phyloP scores from a whole-genome alignment of 2,113 vertebrate species.

The Rhadina sibilatrix region DNA sequence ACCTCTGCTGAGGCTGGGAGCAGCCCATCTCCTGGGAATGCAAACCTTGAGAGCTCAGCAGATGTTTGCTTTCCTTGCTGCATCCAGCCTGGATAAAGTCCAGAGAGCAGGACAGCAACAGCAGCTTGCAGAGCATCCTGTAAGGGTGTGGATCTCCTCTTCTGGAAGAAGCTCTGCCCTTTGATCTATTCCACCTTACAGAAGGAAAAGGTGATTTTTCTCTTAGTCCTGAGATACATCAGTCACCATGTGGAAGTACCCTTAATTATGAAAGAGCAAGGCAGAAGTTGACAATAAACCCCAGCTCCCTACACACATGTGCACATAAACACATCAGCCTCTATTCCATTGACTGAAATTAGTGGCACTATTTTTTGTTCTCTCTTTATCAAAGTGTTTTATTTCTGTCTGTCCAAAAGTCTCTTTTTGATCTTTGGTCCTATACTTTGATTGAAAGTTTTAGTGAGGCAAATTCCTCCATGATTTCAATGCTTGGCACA shows the following conservation, averaged over 20 bases:
- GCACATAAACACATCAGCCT: neutral
- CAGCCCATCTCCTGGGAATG: neutral
- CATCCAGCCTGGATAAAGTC: neutral
- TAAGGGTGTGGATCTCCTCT: neutral
- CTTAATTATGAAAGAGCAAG: neutral
- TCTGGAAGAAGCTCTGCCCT: neutral
- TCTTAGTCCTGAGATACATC: neutral
- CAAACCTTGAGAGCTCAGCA: neutral
- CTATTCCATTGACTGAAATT: neutral
- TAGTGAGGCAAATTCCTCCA: neutral
- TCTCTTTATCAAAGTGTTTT: neutral
- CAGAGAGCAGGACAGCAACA: neutral
- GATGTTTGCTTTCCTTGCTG: neutral
- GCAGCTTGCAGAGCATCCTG: neutral
- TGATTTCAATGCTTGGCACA: rapidly evolving
- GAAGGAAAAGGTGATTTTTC: neutral
- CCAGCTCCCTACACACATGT: rapidly evolving
- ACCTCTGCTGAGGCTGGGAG: neutral
- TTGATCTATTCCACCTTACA: neutral
- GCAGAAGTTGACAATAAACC: neutral
- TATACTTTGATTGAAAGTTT: neutral
- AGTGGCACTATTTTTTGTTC: neutral
- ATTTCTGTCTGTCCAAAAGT: neutral
- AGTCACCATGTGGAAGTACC: neutral
- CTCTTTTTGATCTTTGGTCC: neutral